These are phyloP conservation scores for Diprion similis DNA, from an alignment of 1,140 invertebrate species.

Conservation along the genomic window DNA sequence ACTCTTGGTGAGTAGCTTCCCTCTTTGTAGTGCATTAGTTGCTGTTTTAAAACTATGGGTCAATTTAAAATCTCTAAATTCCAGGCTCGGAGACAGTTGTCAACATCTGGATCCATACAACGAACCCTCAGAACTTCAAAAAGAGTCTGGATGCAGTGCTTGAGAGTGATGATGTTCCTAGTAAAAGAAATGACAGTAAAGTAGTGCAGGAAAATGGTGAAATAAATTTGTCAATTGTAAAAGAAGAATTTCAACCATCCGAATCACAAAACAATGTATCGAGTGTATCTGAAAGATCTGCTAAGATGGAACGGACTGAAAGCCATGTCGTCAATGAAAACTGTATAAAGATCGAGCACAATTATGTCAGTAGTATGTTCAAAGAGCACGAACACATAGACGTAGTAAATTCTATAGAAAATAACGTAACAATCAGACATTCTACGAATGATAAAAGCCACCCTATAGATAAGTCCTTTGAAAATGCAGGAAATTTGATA, in stretches of 20 bases:
- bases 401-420: slow-evolving; percentile 26
- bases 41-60: slow-evolving; percentile 13
- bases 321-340: neutral
- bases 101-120: slow-evolving; percentile 71
- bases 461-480: neutral
- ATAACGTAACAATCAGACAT: slow-evolving; percentile 47
- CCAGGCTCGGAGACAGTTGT: slow-evolving; percentile 78
- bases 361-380: slow-evolving; percentile 29
- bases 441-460: slow-evolving; percentile 24
- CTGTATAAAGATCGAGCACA: slow-evolving; percentile 30
- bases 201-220: neutral
- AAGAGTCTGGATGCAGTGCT: neutral
- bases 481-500: neutral
- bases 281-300: neutral
- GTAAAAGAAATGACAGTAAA: too few species aligned
- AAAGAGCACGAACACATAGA: neutral
- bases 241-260: slow-evolving; percentile 1
- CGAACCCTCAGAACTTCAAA: slow-evolving; percentile 25
- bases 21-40: neutral
- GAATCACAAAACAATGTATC: neutral
- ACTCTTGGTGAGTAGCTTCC: slow-evolving; percentile 68
- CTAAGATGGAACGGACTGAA: neutral
- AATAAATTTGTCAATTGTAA: slow-evolving; percentile 4
- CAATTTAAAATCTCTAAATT: slow-evolving; percentile 34
- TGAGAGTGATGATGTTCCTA: neutral